phyloP scores from a whole-genome alignment of 2,888 invertebrate genomes.

The Leucoptera coffeella region DNA sequence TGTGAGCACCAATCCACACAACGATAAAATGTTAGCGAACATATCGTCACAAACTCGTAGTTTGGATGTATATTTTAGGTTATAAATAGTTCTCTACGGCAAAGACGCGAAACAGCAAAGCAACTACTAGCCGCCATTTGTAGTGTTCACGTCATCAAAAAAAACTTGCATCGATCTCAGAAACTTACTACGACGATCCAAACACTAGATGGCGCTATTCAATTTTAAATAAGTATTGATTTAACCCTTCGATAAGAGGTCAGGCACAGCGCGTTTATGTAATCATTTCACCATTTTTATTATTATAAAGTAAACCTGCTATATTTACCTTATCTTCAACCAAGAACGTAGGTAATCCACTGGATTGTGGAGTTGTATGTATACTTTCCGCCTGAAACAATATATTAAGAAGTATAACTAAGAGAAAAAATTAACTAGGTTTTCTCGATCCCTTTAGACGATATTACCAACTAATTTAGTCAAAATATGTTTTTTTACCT shows the following conservation, averaged over 20 bases:
- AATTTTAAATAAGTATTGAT: neutral
- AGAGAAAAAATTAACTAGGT: too few relatives aligned
- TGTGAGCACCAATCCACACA: slow-evolving; percentile 47
- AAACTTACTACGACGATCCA: slow-evolving; percentile 8
- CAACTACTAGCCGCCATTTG: slow-evolving; percentile 47
- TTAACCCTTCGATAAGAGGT: neutral
- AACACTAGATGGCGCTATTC: slow-evolving; percentile 20
- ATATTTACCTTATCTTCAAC: slow-evolving; percentile 28
- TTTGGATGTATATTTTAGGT: slow-evolving; percentile 43
- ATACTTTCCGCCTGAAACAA: slow-evolving; percentile 12
- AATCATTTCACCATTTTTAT: slow-evolving; percentile 6
- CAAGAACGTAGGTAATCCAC: slow-evolving; percentile 14
- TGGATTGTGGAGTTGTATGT: slow-evolving; percentile 15
- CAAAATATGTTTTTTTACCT: too few relatives aligned
- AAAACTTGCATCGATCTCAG: slow-evolving; percentile 9
- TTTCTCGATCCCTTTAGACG: too few relatives aligned
- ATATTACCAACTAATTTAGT: too few relatives aligned
- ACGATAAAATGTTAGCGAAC: slow-evolving; percentile 47
- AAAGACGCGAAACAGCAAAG: slow-evolving; percentile 45
- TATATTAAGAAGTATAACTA: too few relatives aligned
- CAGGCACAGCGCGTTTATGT: neutral
- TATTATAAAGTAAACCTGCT: too few relatives aligned
- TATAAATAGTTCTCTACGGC: slow-evolving; percentile 43
- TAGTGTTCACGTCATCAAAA: slow-evolving; percentile 43
- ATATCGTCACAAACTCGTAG: slow-evolving; percentile 53